These are phyloP conservation scores for Eupithecia abbreviata DNA, from an alignment of 2,888 invertebrate genomes.

Conservation along the genomic window DNA sequence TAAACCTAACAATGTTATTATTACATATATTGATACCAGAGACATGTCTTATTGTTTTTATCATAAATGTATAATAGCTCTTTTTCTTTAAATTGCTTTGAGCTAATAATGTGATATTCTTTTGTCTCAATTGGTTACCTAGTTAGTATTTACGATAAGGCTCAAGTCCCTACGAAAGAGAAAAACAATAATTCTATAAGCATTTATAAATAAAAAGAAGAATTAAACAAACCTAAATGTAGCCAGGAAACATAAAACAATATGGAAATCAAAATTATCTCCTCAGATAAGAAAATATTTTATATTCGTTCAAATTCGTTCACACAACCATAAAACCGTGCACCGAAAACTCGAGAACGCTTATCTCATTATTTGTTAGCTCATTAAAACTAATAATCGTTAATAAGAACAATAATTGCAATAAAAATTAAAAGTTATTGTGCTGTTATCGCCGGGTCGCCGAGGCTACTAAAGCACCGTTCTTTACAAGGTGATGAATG, in stretches of 20 bases:
- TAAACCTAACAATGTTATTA: no score
- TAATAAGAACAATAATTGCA: conserved; percentile 74
- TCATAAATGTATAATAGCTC: no score
- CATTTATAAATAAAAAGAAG: neutral
- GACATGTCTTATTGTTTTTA: no score
- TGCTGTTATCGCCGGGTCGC: conserved; percentile 66
- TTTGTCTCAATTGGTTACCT: neutral
- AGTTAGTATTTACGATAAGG: neutral
- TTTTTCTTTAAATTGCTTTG: no score
- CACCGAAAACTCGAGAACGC: conserved; percentile 16
- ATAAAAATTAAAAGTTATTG: conserved; percentile 80
- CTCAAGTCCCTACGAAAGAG: neutral
- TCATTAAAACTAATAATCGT: conserved; percentile 55
- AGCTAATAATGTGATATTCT: neutral
- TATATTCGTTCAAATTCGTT: conserved; percentile 9
- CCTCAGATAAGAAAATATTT: conserved; percentile 22
- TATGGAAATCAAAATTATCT: conserved; percentile 15
- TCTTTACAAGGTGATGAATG: neutral
- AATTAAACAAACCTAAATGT: neutral
- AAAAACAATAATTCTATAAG: neutral
- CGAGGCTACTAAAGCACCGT: conserved; percentile 15
- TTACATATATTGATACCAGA: no score
- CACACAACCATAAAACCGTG: conserved; percentile 24
- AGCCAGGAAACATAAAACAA: conserved; percentile 23
- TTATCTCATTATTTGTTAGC: conserved; percentile 13